Percentiles rank a stretch among this genome's conserved stretches.
Conservation (phyloP, 1,140 invertebrate genomes). For the Cylas formicarius region DNA sequence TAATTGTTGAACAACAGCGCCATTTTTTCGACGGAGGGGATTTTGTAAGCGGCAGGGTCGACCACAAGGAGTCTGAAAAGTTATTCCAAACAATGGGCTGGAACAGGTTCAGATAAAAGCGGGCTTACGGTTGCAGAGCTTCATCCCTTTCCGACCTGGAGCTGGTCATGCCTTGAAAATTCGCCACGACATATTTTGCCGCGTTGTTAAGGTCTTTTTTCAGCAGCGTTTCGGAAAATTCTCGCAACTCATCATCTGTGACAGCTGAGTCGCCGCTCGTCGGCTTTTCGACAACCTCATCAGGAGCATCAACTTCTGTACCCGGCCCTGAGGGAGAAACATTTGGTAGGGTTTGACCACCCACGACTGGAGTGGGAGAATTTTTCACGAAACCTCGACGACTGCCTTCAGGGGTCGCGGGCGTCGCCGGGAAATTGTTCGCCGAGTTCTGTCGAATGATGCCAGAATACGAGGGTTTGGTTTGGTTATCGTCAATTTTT, state of each 20-base stretch:
- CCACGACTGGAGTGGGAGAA: too few species aligned
- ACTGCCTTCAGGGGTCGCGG: too few species aligned
- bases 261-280: slow-evolving; percentile 1
- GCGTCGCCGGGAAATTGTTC: too few species aligned
- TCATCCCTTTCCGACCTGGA: slow-evolving; percentile 59
- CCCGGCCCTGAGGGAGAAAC: slow-evolving; percentile 17
- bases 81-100: background rate
- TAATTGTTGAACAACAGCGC: slow-evolving; percentile 68
- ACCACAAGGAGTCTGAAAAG: slow-evolving; percentile 55
- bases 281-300: background rate
- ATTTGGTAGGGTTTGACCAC: too few species aligned
- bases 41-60: slow-evolving; percentile 50
- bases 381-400: too few species aligned
- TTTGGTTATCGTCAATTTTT: too few species aligned
- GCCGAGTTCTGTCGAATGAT: too few species aligned
- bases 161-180: slow-evolving; percentile 64
- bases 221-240: slow-evolving; percentile 63
- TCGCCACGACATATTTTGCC: slow-evolving; percentile 56
- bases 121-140: slow-evolving; percentile 65
- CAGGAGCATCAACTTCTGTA: slow-evolving; percentile 4
- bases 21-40: slow-evolving; percentile 60
- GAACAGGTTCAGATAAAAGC: background rate
- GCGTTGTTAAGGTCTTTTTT: slow-evolving; percentile 65
- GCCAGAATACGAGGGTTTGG: too few species aligned
- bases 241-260: slow-evolving; percentile 53